phyloP scores from a whole-genome alignment of 2,797 vertebrate species.

The Scarus forsteni region DNA sequence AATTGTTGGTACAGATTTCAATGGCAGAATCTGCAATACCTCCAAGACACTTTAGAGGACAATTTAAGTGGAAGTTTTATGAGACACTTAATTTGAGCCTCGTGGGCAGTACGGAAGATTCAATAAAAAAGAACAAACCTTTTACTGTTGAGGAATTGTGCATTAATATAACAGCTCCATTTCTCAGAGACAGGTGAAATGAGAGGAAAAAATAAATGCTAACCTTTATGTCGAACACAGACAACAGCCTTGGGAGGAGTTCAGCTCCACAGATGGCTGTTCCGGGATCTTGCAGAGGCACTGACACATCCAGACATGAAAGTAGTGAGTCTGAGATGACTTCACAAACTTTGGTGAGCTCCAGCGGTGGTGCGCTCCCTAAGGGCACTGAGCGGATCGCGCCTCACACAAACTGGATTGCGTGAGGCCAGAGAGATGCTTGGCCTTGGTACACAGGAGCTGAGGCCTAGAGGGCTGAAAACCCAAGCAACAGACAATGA shows the following conservation, averaged over 20 bases:
- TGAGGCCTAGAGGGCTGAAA: constrained; percentile 69
- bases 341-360: constrained; percentile 72
- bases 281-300: constrained; percentile 46
- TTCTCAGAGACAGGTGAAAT: constrained; percentile 41
- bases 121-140: constrained; percentile 58
- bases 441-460: constrained; percentile 77
- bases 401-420: constrained; percentile 68
- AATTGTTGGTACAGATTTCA: constrained; percentile 68
- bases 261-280: constrained; percentile 30
- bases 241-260: constrained; percentile 31
- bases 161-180: constrained; percentile 36
- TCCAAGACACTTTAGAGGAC: constrained; percentile 66
- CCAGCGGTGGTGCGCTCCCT: constrained; percentile 55
- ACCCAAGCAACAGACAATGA: constrained; percentile 70
- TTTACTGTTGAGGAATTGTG: constrained; percentile 44
- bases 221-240: constrained; percentile 42
- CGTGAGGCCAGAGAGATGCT: constrained; percentile 66
- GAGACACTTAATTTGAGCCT: constrained; percentile 66
- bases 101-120: constrained; percentile 53
- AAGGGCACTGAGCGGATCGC: constrained; percentile 51
- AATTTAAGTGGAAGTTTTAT: constrained; percentile 71
- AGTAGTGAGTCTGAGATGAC: constrained; percentile 63
- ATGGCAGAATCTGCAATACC: constrained; percentile 59
- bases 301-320: constrained; percentile 66
- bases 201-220: constrained; percentile 46